Evolutionary conservation across 2,113 vertebrate genomes (phyloP), one percentile per base, ranked within the genome.

Genomic region (Piaya cayana): DNA sequence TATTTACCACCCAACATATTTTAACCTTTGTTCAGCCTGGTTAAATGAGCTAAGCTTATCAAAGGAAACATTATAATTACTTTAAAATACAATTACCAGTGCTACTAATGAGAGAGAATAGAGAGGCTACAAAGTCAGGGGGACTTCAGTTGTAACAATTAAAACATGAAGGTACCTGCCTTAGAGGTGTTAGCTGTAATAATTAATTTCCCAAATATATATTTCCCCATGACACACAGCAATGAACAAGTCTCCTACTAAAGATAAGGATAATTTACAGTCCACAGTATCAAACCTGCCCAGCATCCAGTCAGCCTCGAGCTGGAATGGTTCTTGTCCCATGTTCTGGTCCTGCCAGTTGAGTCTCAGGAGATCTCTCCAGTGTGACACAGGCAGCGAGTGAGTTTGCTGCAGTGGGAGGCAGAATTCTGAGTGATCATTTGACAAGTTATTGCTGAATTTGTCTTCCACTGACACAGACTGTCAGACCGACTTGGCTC

Each of bases 41-140:
- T 77, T 79, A 78, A 91, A 89, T 2, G 3, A 91, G 69, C 74
- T 71, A 71, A 82, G 55, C 55, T 86, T 55, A 86, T 64, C 59
- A 83, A 34, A 93, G 72, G 60, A 94, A 96, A 92, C 70, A 32
- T 56, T 80, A 36, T 71, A 78, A 95, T 92, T 87, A 75, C 43
- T 91, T 89, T 50, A 50, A 95, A 95, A 94, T 68, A 82, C 37
- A 65, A 88, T 96, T 92, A 92, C 76, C 21, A 84, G 27, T 92
- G 91, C 74, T 89, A 39, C 72, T 91, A 91, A 86, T 2, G 6
- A 79, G 69, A 87, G 52, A 60, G n/a, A 87, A 87, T 1, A 94
- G 60, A 90, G 50, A 79, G 23, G 84, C 68, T 89, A 81, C 52
- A 64, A 94, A 92, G 69, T 76, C 56, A 55, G 65, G 26, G 19